Base-by-base conservation (phyloP, 1,140 invertebrate species). In the Hirudo medicinalis region DNA sequence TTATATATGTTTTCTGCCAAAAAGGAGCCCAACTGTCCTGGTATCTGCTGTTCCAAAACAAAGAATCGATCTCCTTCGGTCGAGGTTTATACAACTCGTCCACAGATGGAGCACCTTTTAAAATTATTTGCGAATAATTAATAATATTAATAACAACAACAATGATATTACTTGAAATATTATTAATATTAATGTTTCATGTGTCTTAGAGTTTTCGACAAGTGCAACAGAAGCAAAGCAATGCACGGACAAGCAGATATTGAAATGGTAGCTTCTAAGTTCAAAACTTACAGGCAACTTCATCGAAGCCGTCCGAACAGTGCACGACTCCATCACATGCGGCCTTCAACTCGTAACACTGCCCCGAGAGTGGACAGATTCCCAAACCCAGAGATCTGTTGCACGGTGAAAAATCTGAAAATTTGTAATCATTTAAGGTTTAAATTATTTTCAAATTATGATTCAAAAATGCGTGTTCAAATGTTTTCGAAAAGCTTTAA, bases 231-330 rank as follows among this genome's bases (percentile, higher is more conserved):
- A 27, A 69, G 36, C 27, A 19, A 2, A 22, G 1, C 29, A 69
- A 32, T 17, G 22, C 22, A 32, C 43, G 0, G 43, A 40, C 1
- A 40, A 40, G 9, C 2, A 32, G 20, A 68, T n/a, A 55, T 3
- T 25, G 2, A 11, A 54, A 70, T 17, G 2, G 22, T 13, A 70
- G 2, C 49, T 22, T 70, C 25, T 32, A 70, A 22, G 36, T 22
- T 22, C 8, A 40, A 49, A 32, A 69, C 72, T 54, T 57, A 72
- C 72, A 72, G 8, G 67, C 40, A 25, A 72, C 32, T 70, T 72
- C 72, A 57, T 72, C 72, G 32, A 69, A 72, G 2, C 67, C 72
- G 71, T 72, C 72, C 8, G 19, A 20, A 49, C 72, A 72, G 49
- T 72, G 32, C 6, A 70, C 54, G 5, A 22, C 20, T n/a, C 72